phyloP scores from a whole-genome alignment of 2,113 vertebrate genomes.

The Caloenas nicobarica region DNA sequence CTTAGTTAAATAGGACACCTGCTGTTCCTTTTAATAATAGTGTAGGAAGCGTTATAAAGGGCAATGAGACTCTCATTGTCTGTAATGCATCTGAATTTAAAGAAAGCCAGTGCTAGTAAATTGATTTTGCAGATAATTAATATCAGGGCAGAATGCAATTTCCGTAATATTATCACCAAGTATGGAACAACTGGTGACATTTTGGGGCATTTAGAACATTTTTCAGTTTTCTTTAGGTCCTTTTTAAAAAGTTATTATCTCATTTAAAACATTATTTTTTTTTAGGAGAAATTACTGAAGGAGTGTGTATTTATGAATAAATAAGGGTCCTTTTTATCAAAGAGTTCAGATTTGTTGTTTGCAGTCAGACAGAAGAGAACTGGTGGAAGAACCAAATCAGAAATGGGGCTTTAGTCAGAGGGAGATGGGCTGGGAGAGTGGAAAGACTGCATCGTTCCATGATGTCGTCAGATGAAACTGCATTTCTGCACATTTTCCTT shows the following conservation, averaged over 20 bases:
- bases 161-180: background rate
- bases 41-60: background rate
- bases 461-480: background rate
- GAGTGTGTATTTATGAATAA: background rate
- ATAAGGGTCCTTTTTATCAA: background rate
- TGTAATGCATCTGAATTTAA: background rate
- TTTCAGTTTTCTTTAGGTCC: background rate
- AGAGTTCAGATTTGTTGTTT: background rate
- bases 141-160: background rate
- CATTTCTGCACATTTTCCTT: background rate
- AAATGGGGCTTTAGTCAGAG: background rate
- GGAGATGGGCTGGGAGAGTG: fast-evolving
- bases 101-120: background rate
- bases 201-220: background rate
- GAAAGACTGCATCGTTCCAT: background rate
- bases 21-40: background rate
- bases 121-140: background rate
- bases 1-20: background rate
- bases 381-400: background rate
- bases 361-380: background rate
- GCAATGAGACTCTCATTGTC: background rate
- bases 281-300: background rate
- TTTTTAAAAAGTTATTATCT: background rate
- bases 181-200: background rate
- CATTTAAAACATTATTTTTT: background rate